These are phyloP conservation scores for Adrianichthys oophorus DNA, from an alignment of 2,797 vertebrate genomes.

Conservation along the genomic window DNA sequence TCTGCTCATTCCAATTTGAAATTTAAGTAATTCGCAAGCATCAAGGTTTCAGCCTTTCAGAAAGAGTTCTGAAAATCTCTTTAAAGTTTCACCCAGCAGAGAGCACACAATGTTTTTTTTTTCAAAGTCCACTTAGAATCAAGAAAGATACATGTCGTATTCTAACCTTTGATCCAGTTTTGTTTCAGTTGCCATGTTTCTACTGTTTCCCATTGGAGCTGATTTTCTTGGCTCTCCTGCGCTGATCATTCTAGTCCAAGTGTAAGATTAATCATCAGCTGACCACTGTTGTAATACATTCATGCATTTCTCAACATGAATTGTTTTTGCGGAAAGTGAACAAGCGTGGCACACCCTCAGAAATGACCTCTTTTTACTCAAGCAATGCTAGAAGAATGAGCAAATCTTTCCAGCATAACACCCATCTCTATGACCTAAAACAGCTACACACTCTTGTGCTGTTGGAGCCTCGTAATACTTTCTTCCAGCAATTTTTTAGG, in stretches of 20 bases:
- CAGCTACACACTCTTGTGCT: slow-evolving; percentile 62
- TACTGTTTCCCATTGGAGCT: slow-evolving; percentile 29
- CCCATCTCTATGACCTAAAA: slow-evolving; percentile 72
- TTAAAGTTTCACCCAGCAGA: slow-evolving; percentile 40
- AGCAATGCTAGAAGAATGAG: slow-evolving; percentile 75
- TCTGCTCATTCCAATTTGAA: slow-evolving; percentile 50
- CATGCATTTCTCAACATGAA: slow-evolving; percentile 61
- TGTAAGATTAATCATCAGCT: slow-evolving; percentile 61
- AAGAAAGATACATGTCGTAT: slow-evolving; percentile 26
- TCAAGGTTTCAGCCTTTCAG: slow-evolving; percentile 44
- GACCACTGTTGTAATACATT: slow-evolving; percentile 53
- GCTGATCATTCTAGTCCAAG: slow-evolving; percentile 44
- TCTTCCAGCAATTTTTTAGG: slow-evolving; percentile 56
- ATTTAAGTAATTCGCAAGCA: slow-evolving; percentile 50
- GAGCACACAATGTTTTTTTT: slow-evolving; percentile 29
- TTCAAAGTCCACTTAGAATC: slow-evolving; percentile 20
- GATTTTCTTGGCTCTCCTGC: slow-evolving; percentile 35
- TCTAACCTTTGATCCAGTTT: slow-evolving; percentile 22
- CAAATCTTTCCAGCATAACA: slow-evolving; percentile 71
- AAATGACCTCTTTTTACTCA: slow-evolving; percentile 63
- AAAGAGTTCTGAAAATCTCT: slow-evolving; percentile 38
- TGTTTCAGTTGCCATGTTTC: slow-evolving; percentile 33
- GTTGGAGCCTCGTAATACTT: slow-evolving; percentile 55
- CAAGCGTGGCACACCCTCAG: slow-evolving; percentile 70
- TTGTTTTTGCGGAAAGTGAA: slow-evolving; percentile 65